Percentiles rank a stretch among this genome's conserved stretches.
Conservation (phyloP, 2,113 vertebrate species). For the Acrocephalus kingi region DNA sequence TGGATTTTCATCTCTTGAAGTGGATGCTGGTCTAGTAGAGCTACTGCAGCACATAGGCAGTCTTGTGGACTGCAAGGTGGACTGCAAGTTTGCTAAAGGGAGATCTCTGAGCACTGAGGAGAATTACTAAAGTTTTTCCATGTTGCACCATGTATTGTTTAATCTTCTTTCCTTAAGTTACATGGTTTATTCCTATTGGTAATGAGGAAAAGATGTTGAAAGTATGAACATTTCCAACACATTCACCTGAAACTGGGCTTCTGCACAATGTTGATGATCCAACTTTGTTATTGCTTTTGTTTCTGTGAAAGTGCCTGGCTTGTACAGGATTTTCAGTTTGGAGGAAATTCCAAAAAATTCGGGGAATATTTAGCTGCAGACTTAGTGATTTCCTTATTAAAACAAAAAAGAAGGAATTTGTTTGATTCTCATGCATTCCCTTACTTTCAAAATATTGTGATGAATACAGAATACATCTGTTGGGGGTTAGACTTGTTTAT, state of each 20-base stretch:
- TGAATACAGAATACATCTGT: not conserved
- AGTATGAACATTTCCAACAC: not conserved
- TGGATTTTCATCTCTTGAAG: not conserved
- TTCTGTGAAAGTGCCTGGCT: not conserved
- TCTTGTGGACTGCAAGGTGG: not conserved
- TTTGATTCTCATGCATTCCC: not conserved
- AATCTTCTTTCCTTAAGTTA: not conserved
- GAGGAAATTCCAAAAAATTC: not conserved
- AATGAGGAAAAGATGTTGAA: not conserved
- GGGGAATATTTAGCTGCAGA: not conserved
- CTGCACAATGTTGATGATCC: not conserved
- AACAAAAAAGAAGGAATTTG: not conserved
- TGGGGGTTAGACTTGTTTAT: too few species aligned
- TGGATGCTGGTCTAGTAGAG: not conserved
- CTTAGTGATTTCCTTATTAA: not conserved
- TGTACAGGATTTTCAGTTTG: not conserved
- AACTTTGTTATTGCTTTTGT: not conserved
- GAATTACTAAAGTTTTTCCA: not conserved
- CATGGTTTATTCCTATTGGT: not conserved
- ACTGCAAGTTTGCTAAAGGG: not conserved
- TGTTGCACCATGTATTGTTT: not conserved
- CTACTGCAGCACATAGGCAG: not conserved
- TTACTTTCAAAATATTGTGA: not conserved
- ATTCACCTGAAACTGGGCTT: not conserved
- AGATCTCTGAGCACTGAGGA: not conserved